Evolutionary conservation across 2,797 vertebrate species (phyloP).

Genomic region (Petrocephalus schoutedeni): DNA sequence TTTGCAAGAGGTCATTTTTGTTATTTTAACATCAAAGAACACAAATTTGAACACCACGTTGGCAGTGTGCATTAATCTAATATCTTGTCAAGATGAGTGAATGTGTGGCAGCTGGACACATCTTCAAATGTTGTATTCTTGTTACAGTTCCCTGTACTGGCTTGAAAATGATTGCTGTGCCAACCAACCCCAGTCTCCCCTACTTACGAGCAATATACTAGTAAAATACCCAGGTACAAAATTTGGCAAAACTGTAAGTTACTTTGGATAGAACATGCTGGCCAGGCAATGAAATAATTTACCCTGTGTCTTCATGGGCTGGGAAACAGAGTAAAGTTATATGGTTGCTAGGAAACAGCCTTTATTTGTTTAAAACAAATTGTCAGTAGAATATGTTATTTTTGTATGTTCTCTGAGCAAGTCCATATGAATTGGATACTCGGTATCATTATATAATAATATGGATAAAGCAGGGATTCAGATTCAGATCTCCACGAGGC

Average conservation of each 20-base stretch:
- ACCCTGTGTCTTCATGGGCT: background rate
- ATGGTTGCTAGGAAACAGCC: slow-evolving; percentile 14
- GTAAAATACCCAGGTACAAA: background rate
- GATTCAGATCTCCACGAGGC: background rate
- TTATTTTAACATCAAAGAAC: too few species aligned
- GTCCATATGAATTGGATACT: slow-evolving; percentile 7
- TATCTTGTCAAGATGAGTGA: too few species aligned
- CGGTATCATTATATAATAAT: background rate
- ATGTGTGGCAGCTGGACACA: background rate
- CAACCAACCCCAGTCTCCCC: background rate
- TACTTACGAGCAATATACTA: background rate
- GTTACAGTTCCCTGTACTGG: background rate
- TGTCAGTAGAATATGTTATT: slow-evolving; percentile 17
- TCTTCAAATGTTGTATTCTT: background rate
- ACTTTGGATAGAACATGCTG: slow-evolving; percentile 10
- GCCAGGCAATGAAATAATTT: background rate
- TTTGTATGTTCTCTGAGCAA: background rate
- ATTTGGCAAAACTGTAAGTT: background rate
- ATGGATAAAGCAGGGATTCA: background rate
- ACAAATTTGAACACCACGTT: too few species aligned
- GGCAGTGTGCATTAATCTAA: too few species aligned
- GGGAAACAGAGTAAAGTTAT: slow-evolving; percentile 6
- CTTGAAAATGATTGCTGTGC: background rate
- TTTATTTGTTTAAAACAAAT: slow-evolving; percentile 15
- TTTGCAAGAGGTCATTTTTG: too few species aligned